Evolutionary conservation across 2,888 invertebrate genomes (phyloP), one percentile per base, ranked within the genome.

Genomic region (Drosophila bunnanda): DNA sequence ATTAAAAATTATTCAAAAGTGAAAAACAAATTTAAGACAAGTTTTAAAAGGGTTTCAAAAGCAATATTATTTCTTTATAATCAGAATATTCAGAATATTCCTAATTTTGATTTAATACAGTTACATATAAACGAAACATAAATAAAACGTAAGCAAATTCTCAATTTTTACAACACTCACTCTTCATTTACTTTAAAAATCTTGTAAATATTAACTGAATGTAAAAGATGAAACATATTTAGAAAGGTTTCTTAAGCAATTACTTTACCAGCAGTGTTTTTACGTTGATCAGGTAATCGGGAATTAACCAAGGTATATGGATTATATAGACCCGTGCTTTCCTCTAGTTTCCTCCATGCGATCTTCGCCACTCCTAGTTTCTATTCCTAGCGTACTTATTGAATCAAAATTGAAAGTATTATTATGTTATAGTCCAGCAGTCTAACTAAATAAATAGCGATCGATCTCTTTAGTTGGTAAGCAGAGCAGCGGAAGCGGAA

Each of bases 381-480:
- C 76, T 70, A 84, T 59, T 66, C 67, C 54, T 62, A 79, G 62
- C 53, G 48, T 72, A 65, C 64, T 70, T 65, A 61, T 64, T 76
- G 67, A 77, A 79, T 72, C 65, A 71, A 79, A 77, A 80, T 62
- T 61, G 30, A 69, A 77, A 84, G 87, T 83, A 82, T 87, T 84
- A 87, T 87, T 84, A 87, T 77, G 80, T 84, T 82, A 87, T 82
- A 82, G 82, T 69, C 67, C 79, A 71, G 80, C 77, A 84, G 75
- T 67, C 75, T 78, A 82, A 77, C 61, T 62, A 77, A 67, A 52
- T 77, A 77, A 79, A 80, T 82, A 82, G 79, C 85, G 85, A 84
- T 85, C 85, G 88, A 84, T 88, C 84, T 88, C 84, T 78, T 84
- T 84, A 80, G 80, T 87, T 84, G 34, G 54, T 71, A 80, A 75